Evolutionary conservation across 2,888 invertebrate genomes (phyloP).

Genomic region (Troides aeacus): DNA sequence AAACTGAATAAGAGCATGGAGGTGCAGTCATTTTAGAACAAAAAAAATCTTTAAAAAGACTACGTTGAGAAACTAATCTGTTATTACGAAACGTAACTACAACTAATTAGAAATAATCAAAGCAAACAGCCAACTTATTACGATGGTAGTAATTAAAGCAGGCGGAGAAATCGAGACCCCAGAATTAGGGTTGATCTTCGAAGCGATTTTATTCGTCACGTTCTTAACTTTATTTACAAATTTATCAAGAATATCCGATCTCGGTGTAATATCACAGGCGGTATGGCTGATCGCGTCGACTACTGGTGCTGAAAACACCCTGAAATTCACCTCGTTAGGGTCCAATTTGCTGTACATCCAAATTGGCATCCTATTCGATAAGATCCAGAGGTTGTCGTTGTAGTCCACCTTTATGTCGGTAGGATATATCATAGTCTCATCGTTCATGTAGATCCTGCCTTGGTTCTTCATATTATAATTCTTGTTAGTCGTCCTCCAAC

Average conservation of each 20-base stretch:
- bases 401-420: conserved; percentile 88
- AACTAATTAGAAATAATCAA: conserved; percentile 20
- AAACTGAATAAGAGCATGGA: too few species aligned
- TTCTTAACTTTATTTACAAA: conserved; percentile 76
- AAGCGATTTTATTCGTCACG: conserved; percentile 55
- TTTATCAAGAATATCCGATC: conserved; percentile 78
- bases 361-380: conserved; percentile 85
- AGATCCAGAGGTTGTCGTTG: conserved; percentile 85
- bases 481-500: conserved; percentile 86
- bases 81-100: neutral
- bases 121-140: conserved; percentile 24
- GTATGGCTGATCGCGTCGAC: conserved; percentile 86
- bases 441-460: conserved; percentile 85
- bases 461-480: conserved; percentile 85
- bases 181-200: conserved; percentile 52
- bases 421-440: conserved; percentile 86
- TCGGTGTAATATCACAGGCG: conserved; percentile 82
- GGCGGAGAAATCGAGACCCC: conserved; percentile 40
- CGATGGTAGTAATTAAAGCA: conserved; percentile 43
- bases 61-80: neutral
- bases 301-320: conserved; percentile 84
- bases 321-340: conserved; percentile 83
- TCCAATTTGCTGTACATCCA: conserved; percentile 85
- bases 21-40: too few species aligned
- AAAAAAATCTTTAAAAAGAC: neutral